Evolutionary conservation across 2,113 vertebrate species (phyloP).

Genomic region (Uropsilus gracilis): DNA sequence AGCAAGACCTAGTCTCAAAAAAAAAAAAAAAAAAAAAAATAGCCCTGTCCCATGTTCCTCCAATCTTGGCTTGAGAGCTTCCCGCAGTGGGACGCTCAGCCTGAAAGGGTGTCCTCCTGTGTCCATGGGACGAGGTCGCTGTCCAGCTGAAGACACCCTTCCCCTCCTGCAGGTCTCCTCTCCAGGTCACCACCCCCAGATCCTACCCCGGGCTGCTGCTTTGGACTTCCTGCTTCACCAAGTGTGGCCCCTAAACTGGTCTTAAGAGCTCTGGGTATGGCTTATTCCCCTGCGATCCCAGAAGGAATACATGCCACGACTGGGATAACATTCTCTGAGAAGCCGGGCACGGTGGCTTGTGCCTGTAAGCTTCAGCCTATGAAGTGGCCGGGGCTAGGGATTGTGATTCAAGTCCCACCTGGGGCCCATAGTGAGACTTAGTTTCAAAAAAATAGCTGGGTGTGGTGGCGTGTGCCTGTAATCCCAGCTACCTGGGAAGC

Average conservation of each 20-base stretch:
- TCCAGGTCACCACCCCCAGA: background rate
- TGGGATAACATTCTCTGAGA: background rate
- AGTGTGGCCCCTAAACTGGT: background rate
- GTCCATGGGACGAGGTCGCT: background rate
- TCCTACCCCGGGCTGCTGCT: background rate
- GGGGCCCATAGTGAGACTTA: too few relatives aligned
- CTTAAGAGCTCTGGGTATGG: background rate
- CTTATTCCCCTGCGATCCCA: background rate
- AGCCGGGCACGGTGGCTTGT: too few relatives aligned
- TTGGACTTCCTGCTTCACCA: slow-evolving; percentile 5
- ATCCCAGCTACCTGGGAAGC: too few relatives aligned
- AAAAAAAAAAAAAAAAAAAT: too few relatives aligned
- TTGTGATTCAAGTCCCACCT: too few relatives aligned
- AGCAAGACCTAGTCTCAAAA: too few relatives aligned
- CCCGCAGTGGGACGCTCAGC: background rate
- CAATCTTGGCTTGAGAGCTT: background rate
- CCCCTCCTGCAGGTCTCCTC: background rate
- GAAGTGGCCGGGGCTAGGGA: too few relatives aligned
- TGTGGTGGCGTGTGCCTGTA: too few relatives aligned
- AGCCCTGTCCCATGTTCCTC: background rate
- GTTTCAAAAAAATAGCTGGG: too few relatives aligned
- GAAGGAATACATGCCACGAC: background rate
- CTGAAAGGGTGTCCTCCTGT: background rate
- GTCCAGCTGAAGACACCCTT: background rate
- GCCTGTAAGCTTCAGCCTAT: too few relatives aligned